Base-by-base conservation (phyloP, 2,797 vertebrate species). In the Sebastes itinus region DNA sequence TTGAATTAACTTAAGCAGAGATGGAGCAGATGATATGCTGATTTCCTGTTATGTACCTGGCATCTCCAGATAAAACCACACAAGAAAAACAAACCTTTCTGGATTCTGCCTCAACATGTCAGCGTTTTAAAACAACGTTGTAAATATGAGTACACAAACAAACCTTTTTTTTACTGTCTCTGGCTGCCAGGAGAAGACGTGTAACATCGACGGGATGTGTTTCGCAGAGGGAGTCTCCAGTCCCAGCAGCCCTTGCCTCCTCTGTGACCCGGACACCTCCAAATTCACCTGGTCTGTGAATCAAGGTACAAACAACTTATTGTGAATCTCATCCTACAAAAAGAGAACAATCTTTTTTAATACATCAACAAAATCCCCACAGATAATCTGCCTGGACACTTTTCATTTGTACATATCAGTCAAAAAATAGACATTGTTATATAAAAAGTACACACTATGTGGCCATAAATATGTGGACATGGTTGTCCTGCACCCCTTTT, bases 151-250 rank as follows among this genome's bases (percentile, higher is more conserved):
- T 0, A 56, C 28, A 64, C 56, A 65, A 68, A 69, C 60, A 32
- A 64, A 78, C 52, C 69, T 80, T 7, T 62, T 4, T 7, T 52
- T n/a, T 23, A 22, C 7, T 74, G 55, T 78, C n/a, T 83, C 10
- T 70, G 72, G 59, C 61, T 63, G 16, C 13, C 90, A 98, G 97
- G 96, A 97, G 82, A 92, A 89, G 70, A 95, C 94, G 0, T 97
- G 96, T 61, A 97, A 93, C 87, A 97, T 97, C 78, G 96, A 97
- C 6, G 97, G 96, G 81, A 92, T 96, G 94, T 97, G 96, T 90
- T 97, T 97, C 10, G 85, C 88, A 14, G 92, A 94, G 66, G 95
- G 96, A 81, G 95, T 95, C 38, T 72, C 93, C 87, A 97, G 92
- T 74, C 96, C 95, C 79, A 92, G 95, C 82, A 97, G 95, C 76